Evolutionary conservation across 2,888 invertebrate species (phyloP).

Genomic region (Ophraella communa): DNA sequence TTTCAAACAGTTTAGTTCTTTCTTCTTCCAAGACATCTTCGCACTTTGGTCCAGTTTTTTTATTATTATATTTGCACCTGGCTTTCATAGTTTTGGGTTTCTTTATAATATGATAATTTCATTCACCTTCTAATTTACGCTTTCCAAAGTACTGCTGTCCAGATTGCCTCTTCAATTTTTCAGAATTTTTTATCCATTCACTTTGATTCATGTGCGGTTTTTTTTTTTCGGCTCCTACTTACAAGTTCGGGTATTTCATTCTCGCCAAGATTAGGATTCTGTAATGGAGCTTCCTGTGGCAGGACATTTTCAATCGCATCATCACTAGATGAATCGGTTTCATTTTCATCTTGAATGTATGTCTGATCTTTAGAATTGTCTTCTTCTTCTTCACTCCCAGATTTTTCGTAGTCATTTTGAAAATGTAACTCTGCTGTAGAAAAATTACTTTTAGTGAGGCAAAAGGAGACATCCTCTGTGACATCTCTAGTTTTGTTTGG

Average conservation of each 20-base stretch:
- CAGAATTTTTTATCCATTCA: constrained; percentile 1
- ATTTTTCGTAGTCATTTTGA: background rate
- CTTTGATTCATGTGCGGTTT: background rate
- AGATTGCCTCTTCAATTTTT: background rate
- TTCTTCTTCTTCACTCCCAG: background rate
- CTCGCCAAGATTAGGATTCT: background rate
- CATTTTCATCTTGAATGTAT: background rate
- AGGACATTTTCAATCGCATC: background rate
- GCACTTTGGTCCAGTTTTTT: constrained; percentile 4
- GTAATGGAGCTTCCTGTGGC: background rate
- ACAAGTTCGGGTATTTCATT: background rate
- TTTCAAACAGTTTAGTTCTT: background rate
- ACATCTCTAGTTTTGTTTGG: background rate
- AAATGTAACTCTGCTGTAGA: background rate
- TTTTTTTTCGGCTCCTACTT: background rate
- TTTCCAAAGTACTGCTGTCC: constrained; percentile 1
- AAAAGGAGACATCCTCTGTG: background rate
- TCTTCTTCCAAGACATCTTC: background rate
- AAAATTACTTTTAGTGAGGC: background rate
- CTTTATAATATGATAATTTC: background rate
- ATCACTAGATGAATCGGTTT: background rate
- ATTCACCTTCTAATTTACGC: background rate
- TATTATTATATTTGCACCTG: constrained; percentile 1
- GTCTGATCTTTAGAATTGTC: background rate
- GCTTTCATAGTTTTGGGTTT: background rate